phyloP scores from a whole-genome alignment of 2,113 vertebrate species.

The Clarias macrocephalus region DNA sequence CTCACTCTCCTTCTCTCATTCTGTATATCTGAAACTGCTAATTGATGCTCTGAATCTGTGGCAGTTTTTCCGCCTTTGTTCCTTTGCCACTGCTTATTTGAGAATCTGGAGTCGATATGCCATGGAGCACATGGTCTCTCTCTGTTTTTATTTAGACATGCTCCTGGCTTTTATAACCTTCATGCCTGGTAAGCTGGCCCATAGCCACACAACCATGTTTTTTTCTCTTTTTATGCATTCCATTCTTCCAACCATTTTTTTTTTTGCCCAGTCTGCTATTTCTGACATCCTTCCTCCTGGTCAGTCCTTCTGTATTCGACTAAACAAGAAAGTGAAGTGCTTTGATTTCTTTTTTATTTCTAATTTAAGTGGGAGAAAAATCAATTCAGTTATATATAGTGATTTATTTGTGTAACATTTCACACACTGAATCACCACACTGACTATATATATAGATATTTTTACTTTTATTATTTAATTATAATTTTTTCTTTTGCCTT shows the following conservation, averaged over 20 bases:
- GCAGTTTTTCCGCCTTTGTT: slow-evolving; percentile 13
- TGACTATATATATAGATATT: no score
- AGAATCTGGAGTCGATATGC: background rate
- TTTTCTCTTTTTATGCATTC: background rate
- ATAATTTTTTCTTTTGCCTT: no score
- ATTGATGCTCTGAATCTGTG: background rate
- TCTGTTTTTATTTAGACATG: slow-evolving; percentile 28
- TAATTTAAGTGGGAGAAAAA: background rate
- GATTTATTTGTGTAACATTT: no score
- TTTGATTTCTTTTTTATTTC: background rate
- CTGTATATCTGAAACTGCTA: slow-evolving; percentile 2
- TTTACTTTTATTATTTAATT: no score
- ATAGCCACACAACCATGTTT: background rate
- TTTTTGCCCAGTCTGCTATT: background rate
- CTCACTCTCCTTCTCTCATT: background rate
- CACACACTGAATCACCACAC: no score
- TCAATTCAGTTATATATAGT: no score
- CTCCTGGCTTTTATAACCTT: slow-evolving; percentile 5
- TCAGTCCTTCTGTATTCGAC: background rate
- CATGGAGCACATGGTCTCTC: background rate
- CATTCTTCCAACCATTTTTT: background rate
- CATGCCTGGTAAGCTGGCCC: background rate
- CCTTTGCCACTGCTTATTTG: slow-evolving; percentile 4
- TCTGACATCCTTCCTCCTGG: background rate
- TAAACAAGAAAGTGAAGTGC: background rate